Evolutionary conservation across 2,113 vertebrate species (phyloP), one percentile per base, ranked within the genome.

Genomic region (Rattus rattus): DNA sequence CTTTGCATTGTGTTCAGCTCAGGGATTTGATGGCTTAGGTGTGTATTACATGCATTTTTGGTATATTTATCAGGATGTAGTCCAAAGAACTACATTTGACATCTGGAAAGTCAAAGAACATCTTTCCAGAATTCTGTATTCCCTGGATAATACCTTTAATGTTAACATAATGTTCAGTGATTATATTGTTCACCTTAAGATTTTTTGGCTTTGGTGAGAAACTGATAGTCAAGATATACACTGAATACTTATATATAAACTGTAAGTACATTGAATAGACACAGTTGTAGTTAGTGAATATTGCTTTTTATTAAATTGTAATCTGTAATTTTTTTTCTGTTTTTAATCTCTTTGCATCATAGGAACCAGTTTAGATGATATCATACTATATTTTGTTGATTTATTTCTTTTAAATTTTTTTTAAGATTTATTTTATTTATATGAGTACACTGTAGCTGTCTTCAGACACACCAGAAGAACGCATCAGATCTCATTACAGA

Each of bases 321-420:
- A 28, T 43, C 17, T 90, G 86, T 88, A 84, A 20, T 73, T 73
- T 56, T 93, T 88, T 88, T 39, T 94, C 30, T 90, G 30, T 90
- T 77, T 43, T 30, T 77, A 76, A 39, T 43, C 20, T 47, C 47
- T 76, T 76, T 77, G 43, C 30, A 49, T 77, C 90, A 16, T n/a
- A 87, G 67, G 73, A 94, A 49, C n/a, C 17, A 76, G 16, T 90
- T 28, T 47, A 59, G 43, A 16, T 77, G 59, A 54, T 70, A 39
- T 16, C 26, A 26, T 79, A 36, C 33, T 94, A n/a, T 85, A 20
- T 90, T 95, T 92, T 90, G 39, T 67, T 94, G n/a, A 22, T 75
- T 20, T 75, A 39, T 24, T 75, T 75, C 70, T 72, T 39, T 72
- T 8, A 43, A 43, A 43, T n/a, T 19, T 72, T 36, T 20, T 70